A percentile compares a stretch with the other conserved stretches of the same genome.
Evolutionary conservation across 2,113 vertebrate genomes (phyloP).

Genomic region (Chiloscyllium plagiosum): DNA sequence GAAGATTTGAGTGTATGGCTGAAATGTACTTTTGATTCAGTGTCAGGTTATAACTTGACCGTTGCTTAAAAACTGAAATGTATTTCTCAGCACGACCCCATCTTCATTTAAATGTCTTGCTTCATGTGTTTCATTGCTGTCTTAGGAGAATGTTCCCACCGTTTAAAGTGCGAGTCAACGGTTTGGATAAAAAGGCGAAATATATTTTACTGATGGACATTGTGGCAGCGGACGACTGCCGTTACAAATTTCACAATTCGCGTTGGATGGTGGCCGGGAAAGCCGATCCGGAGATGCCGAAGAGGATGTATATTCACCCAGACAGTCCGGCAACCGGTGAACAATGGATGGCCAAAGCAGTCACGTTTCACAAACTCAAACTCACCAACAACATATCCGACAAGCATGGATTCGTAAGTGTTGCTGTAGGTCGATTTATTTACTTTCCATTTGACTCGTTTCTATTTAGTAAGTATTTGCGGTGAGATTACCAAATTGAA

Average conservation of each 20-base stretch:
- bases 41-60: background rate
- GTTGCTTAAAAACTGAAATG: background rate
- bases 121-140: background rate
- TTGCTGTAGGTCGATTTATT: slow-evolving; percentile 10
- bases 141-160: slow-evolving; percentile 96
- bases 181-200: slow-evolving; percentile 96
- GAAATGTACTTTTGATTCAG: background rate
- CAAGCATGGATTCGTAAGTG: slow-evolving; percentile 98
- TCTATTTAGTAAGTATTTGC: background rate
- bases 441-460: slow-evolving; percentile 13
- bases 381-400: slow-evolving; percentile 98
- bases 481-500: background rate
- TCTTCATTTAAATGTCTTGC: background rate
- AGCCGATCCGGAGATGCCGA: slow-evolving; percentile 98
- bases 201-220: slow-evolving; percentile 98
- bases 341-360: slow-evolving; percentile 98
- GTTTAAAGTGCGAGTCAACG: slow-evolving; percentile 93
- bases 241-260: slow-evolving; percentile 97
- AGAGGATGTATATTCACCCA: slow-evolving; percentile 97
- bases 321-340: slow-evolving; percentile 95
- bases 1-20: background rate
- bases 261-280: slow-evolving; percentile 99
- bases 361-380: slow-evolving; percentile 96
- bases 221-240: slow-evolving; percentile 92
- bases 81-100: background rate